phyloP scores from a whole-genome alignment of 2,888 invertebrate species.

The Oeneis ivallda region DNA sequence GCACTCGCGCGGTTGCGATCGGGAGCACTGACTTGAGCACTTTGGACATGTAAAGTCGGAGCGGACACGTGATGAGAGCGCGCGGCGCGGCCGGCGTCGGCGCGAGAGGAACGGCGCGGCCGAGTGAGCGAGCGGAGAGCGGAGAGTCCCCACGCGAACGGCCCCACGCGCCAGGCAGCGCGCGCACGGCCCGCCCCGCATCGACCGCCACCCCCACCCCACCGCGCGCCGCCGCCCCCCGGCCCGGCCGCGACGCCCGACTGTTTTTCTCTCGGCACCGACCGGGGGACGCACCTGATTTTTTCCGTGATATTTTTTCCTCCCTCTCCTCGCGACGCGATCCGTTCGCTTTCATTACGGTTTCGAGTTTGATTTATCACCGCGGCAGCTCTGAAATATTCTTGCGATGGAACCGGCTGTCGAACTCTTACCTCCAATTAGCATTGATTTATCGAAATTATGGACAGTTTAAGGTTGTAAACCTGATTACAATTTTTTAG shows the following conservation, averaged over 20 bases:
- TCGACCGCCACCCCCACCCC: conserved; percentile 68
- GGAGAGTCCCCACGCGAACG: conserved; percentile 55
- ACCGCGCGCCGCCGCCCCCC: conserved; percentile 65
- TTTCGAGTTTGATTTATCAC: conserved; percentile 82
- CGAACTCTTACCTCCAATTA: conserved; percentile 78
- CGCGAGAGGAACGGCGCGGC: conserved; percentile 72
- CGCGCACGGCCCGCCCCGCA: conserved; percentile 65
- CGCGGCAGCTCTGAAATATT: conserved; percentile 78
- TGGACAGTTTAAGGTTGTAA: conserved; percentile 31
- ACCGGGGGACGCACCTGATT: conserved; percentile 81
- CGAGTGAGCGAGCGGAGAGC: conserved; percentile 66
- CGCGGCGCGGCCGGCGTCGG: conserved; percentile 75
- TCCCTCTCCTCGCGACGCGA: conserved; percentile 80
- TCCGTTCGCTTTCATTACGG: conserved; percentile 83
- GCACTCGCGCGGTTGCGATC: conserved; percentile 75
- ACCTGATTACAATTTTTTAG: conserved; percentile 5
- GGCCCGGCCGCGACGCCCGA: conserved; percentile 60
- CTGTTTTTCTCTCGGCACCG: conserved; percentile 78
- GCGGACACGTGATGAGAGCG: conserved; percentile 64
- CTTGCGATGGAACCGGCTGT: conserved; percentile 75
- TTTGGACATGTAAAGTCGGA: conserved; percentile 76
- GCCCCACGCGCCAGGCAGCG: conserved; percentile 64
- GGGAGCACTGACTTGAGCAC: conserved; percentile 80
- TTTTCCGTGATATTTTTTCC: conserved; percentile 82
- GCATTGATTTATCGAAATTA: conserved; percentile 71